Percentiles rank a stretch among this genome's conserved stretches.
Evolutionary conservation across 1,140 invertebrate species (phyloP).

Genomic region (Schmidtea mediterranea): DNA sequence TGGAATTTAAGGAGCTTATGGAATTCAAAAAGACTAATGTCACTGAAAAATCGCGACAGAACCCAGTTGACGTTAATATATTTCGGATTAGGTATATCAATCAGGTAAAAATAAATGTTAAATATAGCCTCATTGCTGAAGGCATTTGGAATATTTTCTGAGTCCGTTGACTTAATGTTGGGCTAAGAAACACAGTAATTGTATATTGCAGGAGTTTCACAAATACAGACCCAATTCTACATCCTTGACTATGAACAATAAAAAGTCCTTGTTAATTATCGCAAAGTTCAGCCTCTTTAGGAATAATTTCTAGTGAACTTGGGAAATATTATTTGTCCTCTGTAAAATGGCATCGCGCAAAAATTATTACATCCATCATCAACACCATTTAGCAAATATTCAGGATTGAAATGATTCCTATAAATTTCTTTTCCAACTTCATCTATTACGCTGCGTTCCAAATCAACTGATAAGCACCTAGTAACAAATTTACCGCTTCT

Average conservation of each 20-base stretch:
- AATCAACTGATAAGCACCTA: conserved; percentile 49
- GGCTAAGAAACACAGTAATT: conserved; percentile 19
- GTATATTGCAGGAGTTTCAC: conserved; percentile 21
- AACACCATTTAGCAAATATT: conserved; percentile 29
- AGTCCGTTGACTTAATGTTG: conserved; percentile 13
- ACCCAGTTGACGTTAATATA: conserved; percentile 33
- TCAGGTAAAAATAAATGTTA: conserved; percentile 14
- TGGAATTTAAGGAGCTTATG: neutral
- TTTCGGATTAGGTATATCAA: conserved; percentile 13
- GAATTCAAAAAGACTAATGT: conserved; percentile 41
- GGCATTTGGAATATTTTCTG: conserved; percentile 29
- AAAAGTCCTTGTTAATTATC: conserved; percentile 15
- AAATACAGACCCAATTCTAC: conserved; percentile 10
- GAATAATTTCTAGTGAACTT: conserved; percentile 7
- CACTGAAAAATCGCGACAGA: conserved; percentile 56
- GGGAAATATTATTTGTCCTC: conserved; percentile 7
- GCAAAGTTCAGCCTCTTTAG: conserved; percentile 10
- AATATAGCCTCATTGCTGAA: conserved; percentile 34
- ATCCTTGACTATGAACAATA: conserved; percentile 43
- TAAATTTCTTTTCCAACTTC: conserved; percentile 17
- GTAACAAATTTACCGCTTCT: conserved; percentile 28
- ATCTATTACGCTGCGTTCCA: conserved; percentile 46
- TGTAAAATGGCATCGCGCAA: conserved; percentile 10
- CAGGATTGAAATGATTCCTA: conserved; percentile 17
- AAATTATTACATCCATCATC: conserved; percentile 38